A percentile compares a stretch with the other conserved stretches of the same genome.
phyloP scores from a whole-genome alignment of 2,113 vertebrate genomes.

The Laterallus jamaicensis region DNA sequence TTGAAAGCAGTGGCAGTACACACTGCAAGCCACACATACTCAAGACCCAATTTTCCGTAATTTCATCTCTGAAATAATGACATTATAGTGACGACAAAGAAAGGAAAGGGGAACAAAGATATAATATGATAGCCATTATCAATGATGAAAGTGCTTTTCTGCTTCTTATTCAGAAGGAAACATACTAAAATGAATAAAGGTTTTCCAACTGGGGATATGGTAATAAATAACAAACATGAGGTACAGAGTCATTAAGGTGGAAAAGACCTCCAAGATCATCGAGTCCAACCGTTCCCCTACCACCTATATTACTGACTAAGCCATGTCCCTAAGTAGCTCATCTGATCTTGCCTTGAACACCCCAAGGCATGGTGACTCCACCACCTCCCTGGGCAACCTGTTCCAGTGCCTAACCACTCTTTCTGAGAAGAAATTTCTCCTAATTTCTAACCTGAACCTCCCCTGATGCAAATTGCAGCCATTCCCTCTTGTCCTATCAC shows the following conservation, averaged over 20 bases:
- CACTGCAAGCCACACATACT: not conserved
- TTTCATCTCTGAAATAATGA: not conserved
- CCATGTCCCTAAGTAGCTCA: no score
- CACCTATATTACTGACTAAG: no score
- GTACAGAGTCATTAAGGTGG: not conserved
- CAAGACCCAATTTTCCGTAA: not conserved
- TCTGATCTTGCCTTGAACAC: no score
- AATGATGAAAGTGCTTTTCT: not conserved
- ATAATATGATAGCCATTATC: not conserved
- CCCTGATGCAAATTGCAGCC: no score
- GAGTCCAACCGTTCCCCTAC: no score
- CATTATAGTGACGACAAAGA: not conserved
- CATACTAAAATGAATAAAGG: not conserved
- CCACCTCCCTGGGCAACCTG: no score
- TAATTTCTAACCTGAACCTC: no score
- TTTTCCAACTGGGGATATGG: not conserved
- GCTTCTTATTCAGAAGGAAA: not conserved
- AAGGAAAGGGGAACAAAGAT: not conserved
- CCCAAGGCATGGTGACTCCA: no score
- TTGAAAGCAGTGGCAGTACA: not conserved
- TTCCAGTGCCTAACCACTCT: no score
- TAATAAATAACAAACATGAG: not conserved
- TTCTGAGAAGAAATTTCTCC: no score
- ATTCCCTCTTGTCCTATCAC: no score
- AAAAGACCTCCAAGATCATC: no score